Conservation (phyloP, 2,888 invertebrate species). For the Caenorhabditis becei region DNA sequence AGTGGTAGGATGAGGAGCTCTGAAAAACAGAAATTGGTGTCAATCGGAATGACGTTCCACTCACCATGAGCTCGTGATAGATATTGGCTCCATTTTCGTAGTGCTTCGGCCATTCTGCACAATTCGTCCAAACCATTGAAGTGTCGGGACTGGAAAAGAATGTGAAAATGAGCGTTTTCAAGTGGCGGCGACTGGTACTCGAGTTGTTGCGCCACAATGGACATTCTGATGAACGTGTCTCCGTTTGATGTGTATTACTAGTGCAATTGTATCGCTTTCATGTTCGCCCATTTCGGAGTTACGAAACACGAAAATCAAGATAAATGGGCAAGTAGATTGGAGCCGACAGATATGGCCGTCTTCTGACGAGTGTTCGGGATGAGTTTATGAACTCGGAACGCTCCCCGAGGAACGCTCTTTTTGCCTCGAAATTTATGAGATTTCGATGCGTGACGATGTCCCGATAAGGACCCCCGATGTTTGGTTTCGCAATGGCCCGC, state of each 20-base stretch:
- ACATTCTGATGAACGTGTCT: conserved; percentile 52
- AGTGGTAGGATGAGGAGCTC: conserved; percentile 43
- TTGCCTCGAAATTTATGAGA: conserved; percentile 31
- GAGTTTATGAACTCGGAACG: conserved; percentile 29
- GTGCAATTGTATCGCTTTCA: conserved; percentile 39
- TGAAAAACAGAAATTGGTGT: conserved; percentile 23
- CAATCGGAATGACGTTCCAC: not conserved
- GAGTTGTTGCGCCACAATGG: conserved; percentile 53
- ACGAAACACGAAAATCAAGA: conserved; percentile 53
- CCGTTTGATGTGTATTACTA: conserved; percentile 22
- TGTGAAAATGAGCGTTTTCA: conserved; percentile 38
- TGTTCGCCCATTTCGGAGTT: not conserved
- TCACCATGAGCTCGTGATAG: conserved; percentile 68
- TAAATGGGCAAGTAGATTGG: conserved; percentile 36
- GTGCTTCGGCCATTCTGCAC: conserved; percentile 53
- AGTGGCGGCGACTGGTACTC: conserved; percentile 42
- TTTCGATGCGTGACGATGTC: conserved; percentile 28
- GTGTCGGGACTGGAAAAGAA: conserved; percentile 59
- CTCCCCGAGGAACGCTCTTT: conserved; percentile 35
- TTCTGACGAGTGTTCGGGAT: conserved; percentile 40
- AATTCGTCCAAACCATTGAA: conserved; percentile 65
- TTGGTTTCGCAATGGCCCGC: conserved; percentile 29
- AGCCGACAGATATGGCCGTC: conserved; percentile 16
- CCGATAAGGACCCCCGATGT: conserved; percentile 20
- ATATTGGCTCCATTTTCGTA: conserved; percentile 57